Conservation (phyloP, 2,888 invertebrate species). For the Dryomyza anilis region DNA sequence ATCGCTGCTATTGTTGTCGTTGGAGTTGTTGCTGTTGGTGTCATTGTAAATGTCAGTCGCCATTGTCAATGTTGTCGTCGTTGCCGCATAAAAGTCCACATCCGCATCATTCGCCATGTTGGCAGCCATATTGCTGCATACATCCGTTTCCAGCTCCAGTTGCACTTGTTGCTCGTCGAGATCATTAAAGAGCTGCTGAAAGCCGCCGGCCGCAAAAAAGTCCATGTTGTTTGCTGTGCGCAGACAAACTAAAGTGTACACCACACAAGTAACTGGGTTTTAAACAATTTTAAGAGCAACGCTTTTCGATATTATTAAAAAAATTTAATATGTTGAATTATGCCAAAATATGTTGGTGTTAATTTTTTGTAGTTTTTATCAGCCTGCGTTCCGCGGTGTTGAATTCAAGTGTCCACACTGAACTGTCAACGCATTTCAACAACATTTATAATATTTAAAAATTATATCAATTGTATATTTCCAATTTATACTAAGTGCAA, state of each 20-base stretch:
- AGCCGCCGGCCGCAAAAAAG: slow-evolving; percentile 60
- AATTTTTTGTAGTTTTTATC: too few relatives aligned
- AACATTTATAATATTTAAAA: too few relatives aligned
- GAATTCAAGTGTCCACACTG: neutral
- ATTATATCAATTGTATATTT: slow-evolving; percentile 12
- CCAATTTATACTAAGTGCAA: slow-evolving; percentile 4
- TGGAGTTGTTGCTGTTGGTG: slow-evolving; percentile 31
- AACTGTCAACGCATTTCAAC: slow-evolving; percentile 12
- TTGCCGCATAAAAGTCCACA: too few relatives aligned
- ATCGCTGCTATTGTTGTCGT: slow-evolving; percentile 4
- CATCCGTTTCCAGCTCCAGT: neutral
- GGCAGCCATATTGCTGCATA: too few relatives aligned
- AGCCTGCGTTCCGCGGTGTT: neutral
- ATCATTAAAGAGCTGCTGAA: slow-evolving; percentile 59
- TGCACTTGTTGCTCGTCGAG: slow-evolving; percentile 45
- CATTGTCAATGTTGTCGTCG: neutral
- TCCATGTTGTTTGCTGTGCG: too few relatives aligned
- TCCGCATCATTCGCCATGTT: neutral
- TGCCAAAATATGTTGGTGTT: slow-evolving; percentile 3
- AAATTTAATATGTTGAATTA: neutral
- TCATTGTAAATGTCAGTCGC: slow-evolving; percentile 35
- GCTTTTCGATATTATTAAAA: neutral
- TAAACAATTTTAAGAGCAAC: neutral
- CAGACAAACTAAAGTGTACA: too few relatives aligned
- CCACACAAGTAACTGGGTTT: too few relatives aligned